Conservation (phyloP, 1,140 invertebrate species). For the Mamestra configurata region DNA sequence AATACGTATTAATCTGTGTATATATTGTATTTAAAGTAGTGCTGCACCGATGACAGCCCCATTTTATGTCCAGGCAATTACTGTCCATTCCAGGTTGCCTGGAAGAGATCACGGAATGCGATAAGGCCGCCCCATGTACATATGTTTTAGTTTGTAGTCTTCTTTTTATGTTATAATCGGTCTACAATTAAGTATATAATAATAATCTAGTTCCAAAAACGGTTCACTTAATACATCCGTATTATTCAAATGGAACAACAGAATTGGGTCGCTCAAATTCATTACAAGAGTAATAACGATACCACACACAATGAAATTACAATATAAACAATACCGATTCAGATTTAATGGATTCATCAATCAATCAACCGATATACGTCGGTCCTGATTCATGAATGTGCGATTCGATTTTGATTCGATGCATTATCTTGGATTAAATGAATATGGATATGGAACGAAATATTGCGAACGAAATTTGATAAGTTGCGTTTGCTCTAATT, state of each 20-base stretch:
- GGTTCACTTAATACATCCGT: no score
- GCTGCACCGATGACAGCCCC: no score
- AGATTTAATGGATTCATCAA: slow-evolving; percentile 18
- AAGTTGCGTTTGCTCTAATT: background rate
- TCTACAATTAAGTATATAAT: no score
- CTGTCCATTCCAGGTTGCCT: no score
- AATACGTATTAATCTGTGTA: no score
- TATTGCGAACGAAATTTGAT: no score
- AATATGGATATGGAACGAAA: background rate
- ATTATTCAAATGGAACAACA: background rate
- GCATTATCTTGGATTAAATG: background rate
- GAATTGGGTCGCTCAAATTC: background rate
- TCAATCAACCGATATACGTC: slow-evolving; percentile 1
- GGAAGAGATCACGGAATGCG: no score
- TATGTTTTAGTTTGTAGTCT: no score
- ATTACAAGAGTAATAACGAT: background rate
- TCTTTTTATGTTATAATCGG: no score
- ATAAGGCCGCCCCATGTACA: no score
- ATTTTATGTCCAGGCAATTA: no score
- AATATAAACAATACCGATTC: slow-evolving; percentile 14
- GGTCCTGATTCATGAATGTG: background rate
- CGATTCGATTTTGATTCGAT: slow-evolving; percentile 1
- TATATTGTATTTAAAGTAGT: no score
- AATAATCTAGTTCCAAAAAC: background rate
- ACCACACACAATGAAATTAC: slow-evolving; percentile 14